Evolutionary conservation across 1,140 invertebrate species (phyloP).

Genomic region (Octopus sinensis): DNA sequence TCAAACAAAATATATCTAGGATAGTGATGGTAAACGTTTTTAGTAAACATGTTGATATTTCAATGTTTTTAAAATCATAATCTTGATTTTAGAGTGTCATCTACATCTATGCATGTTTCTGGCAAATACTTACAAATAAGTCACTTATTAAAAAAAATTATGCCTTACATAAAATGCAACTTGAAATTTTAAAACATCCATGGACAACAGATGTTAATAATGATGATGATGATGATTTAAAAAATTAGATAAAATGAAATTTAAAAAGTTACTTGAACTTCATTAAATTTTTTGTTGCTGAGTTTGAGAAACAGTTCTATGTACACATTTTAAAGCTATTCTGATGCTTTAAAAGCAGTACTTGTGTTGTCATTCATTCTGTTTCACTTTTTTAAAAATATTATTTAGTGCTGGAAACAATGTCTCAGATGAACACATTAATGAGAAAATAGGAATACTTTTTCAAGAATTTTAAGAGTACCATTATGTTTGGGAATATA

Average conservation of each 20-base stretch:
- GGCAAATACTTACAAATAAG: too few species aligned
- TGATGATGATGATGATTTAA: too few species aligned
- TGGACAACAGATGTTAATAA: neutral
- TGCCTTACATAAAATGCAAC: neutral
- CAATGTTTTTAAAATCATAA: too few species aligned
- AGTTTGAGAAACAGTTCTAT: neutral
- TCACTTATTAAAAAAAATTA: neutral
- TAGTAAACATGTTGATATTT: too few species aligned
- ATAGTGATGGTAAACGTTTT: too few species aligned
- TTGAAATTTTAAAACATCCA: conserved; percentile 2
- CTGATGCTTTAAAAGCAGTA: neutral
- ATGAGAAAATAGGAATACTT: too few species aligned
- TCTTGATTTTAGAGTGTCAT: too few species aligned
- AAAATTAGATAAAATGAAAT: conserved; percentile 1
- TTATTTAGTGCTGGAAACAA: neutral
- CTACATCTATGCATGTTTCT: too few species aligned
- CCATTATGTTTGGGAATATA: neutral
- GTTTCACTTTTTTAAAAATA: neutral
- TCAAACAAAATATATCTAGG: too few species aligned
- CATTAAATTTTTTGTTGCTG: neutral
- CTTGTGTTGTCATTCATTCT: neutral
- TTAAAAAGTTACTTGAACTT: conserved; percentile 6
- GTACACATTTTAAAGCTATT: neutral
- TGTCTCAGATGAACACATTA: neutral
- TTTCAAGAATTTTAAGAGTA: neutral